Percentiles rank a stretch among this genome's conserved stretches.
These are phyloP conservation scores for Neodiprion pinetum DNA, from an alignment of 1,140 invertebrate species.

Conservation along the genomic window DNA sequence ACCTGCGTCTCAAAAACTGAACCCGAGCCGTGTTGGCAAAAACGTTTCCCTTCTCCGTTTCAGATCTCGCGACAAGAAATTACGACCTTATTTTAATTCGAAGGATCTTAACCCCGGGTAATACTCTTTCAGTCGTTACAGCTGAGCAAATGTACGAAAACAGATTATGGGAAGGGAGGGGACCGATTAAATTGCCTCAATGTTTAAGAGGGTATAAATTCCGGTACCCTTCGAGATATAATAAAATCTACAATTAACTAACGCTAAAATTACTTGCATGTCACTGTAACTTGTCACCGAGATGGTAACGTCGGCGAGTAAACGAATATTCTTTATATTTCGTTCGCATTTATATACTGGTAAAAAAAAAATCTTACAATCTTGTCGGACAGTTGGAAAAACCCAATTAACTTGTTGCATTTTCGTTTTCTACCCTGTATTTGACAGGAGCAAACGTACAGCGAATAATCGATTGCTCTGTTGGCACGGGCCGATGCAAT, in stretches of 20 bases:
- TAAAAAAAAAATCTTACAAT: too few species aligned
- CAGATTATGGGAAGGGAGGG: neutral
- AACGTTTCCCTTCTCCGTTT: neutral
- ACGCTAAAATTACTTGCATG: neutral
- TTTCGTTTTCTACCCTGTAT: neutral
- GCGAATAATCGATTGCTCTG: neutral
- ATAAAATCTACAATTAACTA: neutral
- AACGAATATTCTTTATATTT: too few species aligned
- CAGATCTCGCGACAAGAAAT: neutral
- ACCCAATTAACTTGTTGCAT: neutral
- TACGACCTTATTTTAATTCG: neutral
- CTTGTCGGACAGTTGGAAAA: too few species aligned
- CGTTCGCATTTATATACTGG: too few species aligned
- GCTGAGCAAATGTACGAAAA: conserved; percentile 4
- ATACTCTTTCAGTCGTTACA: conserved; percentile 4
- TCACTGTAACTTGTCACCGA: too few species aligned
- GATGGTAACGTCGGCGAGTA: too few species aligned
- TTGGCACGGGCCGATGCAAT: neutral
- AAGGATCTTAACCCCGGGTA: neutral
- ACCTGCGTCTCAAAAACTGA: neutral
- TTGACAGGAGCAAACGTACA: neutral
- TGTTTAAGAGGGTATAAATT: conserved; percentile 1
- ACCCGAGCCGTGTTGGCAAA: neutral
- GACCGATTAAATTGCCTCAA: neutral
- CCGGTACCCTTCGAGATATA: neutral